Evolutionary conservation across 2,888 invertebrate genomes (phyloP), one percentile per base, ranked within the genome.

Genomic region (Pammene aurita): DNA sequence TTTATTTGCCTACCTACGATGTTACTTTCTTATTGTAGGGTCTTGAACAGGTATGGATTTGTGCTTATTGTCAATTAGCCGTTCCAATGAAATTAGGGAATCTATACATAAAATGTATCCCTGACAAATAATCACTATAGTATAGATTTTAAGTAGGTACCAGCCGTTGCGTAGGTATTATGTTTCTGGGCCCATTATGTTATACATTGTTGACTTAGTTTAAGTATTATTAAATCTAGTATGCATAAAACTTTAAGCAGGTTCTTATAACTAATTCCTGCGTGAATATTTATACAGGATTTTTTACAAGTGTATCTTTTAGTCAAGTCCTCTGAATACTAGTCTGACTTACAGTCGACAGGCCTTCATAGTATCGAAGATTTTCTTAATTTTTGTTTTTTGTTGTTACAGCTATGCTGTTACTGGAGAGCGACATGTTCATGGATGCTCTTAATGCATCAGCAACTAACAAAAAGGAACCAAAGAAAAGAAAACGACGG

Each of bases 381-480:
- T n/a, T n/a, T n/a, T n/a, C n/a, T n/a, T n/a, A n/a, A n/a, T n/a
- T 50, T 0, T 75, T 78, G 76, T 73, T 78, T 81, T 90, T 26
- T 26, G 26, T 26, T 90, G 82, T 89, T 94, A 75, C 94, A 96
- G 96, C 96, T 64, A 94, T 95, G 88, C 88, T 96, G 75, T 88
- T 98, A 58, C 95, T 97, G 83, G 98, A 98, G 85, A 98, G 98
- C 82, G 97, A 97, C 80, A 95, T 97, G 89, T 98, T 98, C 84
- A 98, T 98, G 96, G 98, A 98, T 86, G 98, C 98, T 0, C 90
- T 98, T 44, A 94, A 94, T 74, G 96, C 96, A 6, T 96, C 96
- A 1, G 95, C 95, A 0, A 96, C 96, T 7, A 95, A 95, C 35
- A 89, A 96, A 93, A 93, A 96, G 83, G 95, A 96, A 73, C 94